Base-by-base conservation (phyloP, 2,113 vertebrate species). In the Crotalus horridus region DNA sequence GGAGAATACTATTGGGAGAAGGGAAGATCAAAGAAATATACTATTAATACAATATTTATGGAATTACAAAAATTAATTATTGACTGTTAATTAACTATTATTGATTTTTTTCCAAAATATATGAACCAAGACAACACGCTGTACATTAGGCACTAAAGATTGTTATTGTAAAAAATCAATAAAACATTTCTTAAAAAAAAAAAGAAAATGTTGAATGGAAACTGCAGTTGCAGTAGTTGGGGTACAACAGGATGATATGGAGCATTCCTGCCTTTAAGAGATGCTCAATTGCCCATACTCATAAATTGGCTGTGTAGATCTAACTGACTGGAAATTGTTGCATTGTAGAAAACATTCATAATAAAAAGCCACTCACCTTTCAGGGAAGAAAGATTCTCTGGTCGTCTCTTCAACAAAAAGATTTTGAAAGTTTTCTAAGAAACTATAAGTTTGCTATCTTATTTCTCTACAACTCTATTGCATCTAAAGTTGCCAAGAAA, bases 401-500 rank as follows among this genome's bases (percentile, higher is more conserved):
- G 21, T 17, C 9, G 17, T 64, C 10, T 89, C 48, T 85, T 13
- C 46, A 55, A 51, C 20, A 59, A 48, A 20, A 48, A 46, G 69
- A 17, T 46, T 21, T 51, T 48, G 29, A 86, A 29, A 15, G 15
- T 43, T 29, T 56, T 46, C 54, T 54, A 43, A 81, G 12, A 5
- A 58, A 85, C 20, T 81, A 81, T 81, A 81, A 20, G 29, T 86
- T 29, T 54, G 29, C 8, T 3, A 15, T 81, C 24, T 43, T 64
- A 53, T 26, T 39, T 12, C 43, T 61, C 46, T 86, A 39, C 33
- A 55, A 88, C 46, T 81, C 21, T 53, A 23, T 46, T 11, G 51
- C 29, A 39, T 74, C 17, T 92, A 89, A 81, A 92, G 33, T 61
- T 90, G 39, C 87, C 91, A 92, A 85, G 89, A 94, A 91, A 55